Evolutionary conservation across 2,888 invertebrate species (phyloP), one percentile per base, ranked within the genome.

Genomic region (Spilarctia lutea): DNA sequence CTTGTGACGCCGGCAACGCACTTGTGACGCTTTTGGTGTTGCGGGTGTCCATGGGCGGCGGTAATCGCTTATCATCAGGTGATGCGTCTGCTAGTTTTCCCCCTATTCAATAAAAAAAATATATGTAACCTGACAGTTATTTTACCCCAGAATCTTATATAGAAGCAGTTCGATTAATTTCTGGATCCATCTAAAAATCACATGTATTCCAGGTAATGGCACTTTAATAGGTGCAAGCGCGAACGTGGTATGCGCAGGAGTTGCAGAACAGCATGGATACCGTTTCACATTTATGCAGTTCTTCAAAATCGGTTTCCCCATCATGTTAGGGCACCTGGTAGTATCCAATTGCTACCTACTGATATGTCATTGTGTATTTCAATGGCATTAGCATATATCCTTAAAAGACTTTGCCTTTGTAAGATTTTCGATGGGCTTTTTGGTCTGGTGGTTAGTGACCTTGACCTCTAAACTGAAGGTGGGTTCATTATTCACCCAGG

Each of bases 201-300:
- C 1, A n/a, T 68, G 45, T 30, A 63, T 63, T 63, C 18, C 63
- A 63, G 98, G 99, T 75, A 99, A 99, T 92, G 99, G 98, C 67
- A 98, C 99, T 0, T 91, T 99, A 18, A 98, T 99, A 88, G 99
- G 98, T 74, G 98, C 99, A 0, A 98, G 98, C 39, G 98, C 98
- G 0, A 99, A 99, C 93, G 98, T 99, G 39, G 98, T 99, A 2
- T 98, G 98, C 93, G 98, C 98, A 18, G 99, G 99, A 72, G 98
- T 99, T 33, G 98, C 99, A 0, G 99, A 98, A 89, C 98, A 98
- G 87, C 99, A 99, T 91, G 99, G 99, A 35, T 98, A 99, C 90
- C 96, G 97, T 85, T 98, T 99, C 89, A 97, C 98, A 1, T 99
- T 99, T 91, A 94, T 97, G 88, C 97, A 98, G 88, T 99, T 98